Base-by-base conservation (phyloP, 2,888 invertebrate genomes). In the Drosophila picticornis region DNA sequence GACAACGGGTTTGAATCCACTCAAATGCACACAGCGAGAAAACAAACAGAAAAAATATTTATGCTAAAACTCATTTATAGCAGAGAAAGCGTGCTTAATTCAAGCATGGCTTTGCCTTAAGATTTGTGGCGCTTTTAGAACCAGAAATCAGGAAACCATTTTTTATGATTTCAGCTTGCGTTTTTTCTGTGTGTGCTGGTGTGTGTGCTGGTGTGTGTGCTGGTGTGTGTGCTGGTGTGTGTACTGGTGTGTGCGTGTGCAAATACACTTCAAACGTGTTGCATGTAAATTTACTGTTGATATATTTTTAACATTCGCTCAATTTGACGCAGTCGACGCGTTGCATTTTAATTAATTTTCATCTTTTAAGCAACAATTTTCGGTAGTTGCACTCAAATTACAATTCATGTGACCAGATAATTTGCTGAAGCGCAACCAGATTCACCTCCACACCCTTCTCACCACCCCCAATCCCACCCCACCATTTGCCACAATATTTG, bases 401-500 rank as follows among this genome's bases (percentile, higher is more conserved):
- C 76, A 68, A 64, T 71, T 61, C 67, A 58, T 72, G 77, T 63
- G 64, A 77, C 69, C 77, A 77, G 61, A 79, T 70, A 70, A 80
- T 80, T 77, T 81, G 64, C 66, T 43, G 43, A 27, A 29, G 46
- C 31, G 46, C 43, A 53, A 36, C 27, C 29, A 27, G 25, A 13
- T 1, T 22, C 6, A n/a, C 11, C 3, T 9, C 3, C 11, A 10
- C 13, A 0, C 10, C 4, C 5, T 1, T 0, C 4, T 2, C 32
- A 32, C 29, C 22, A 1, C 7, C 9, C 11, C 16, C 7, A 22
- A 22, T 9, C 25, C n/a, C 32, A 7, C 4, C 10, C 10, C 5
- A 40, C 10, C 3, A 46, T 13, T 46, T 46, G 13, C 22, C 22
- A 13, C 22, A 22, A 4, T 13, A 22, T 22, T 22, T 46, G 46